A percentile compares a stretch with the other conserved stretches of the same genome.
phyloP scores from a whole-genome alignment of 2,888 invertebrate species.

The Tubulanus polymorphus region DNA sequence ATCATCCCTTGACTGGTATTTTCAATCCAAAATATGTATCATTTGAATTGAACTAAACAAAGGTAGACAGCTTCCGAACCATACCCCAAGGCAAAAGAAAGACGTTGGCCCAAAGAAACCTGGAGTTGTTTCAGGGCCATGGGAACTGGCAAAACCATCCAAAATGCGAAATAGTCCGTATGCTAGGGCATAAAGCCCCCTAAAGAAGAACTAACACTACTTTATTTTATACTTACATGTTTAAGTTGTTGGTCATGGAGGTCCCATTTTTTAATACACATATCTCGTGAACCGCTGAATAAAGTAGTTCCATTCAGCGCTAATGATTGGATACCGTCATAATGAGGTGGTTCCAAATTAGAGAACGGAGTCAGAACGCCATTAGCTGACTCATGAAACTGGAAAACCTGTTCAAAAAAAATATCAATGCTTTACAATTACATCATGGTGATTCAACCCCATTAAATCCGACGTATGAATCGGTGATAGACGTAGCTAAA shows the following conservation, averaged over 20 bases:
- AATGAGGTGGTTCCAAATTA: constrained; percentile 78
- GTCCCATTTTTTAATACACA: constrained; percentile 82
- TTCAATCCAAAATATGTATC: background rate
- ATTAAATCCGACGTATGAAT: too few relatives aligned
- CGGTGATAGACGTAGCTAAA: too few relatives aligned
- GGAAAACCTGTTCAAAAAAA: constrained; percentile 56
- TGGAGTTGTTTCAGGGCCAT: background rate
- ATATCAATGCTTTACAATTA: too few relatives aligned
- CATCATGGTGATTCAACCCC: too few relatives aligned
- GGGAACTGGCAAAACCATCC: background rate
- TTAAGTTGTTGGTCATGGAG: constrained; percentile 54
- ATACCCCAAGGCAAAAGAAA: background rate
- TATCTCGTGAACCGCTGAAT: constrained; percentile 81
- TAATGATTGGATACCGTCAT: constrained; percentile 82
- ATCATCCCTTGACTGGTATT: too few relatives aligned
- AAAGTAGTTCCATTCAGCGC: constrained; percentile 65
- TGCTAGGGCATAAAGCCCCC: background rate
- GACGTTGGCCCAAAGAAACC: background rate
- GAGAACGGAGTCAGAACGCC: constrained; percentile 61
- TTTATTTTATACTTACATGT: constrained; percentile 37
- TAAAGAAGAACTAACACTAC: background rate
- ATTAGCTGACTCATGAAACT: constrained; percentile 52
- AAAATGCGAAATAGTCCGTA: background rate
- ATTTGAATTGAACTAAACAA: background rate
- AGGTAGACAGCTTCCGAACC: too few relatives aligned